Evolutionary conservation across 2,888 invertebrate genomes (phyloP).

Genomic region (Phyllotreta striolata): DNA sequence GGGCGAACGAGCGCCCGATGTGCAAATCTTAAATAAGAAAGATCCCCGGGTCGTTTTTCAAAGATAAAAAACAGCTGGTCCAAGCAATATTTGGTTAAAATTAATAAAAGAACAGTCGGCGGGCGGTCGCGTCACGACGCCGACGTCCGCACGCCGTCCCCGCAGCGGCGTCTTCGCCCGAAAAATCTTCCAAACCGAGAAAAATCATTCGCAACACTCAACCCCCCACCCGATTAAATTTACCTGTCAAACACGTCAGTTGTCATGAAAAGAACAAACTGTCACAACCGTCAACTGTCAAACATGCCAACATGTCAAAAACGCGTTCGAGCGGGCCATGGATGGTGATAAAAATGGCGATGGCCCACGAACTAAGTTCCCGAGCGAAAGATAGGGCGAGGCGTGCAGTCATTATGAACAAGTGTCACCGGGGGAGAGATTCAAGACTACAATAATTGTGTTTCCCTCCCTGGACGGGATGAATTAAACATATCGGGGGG

Average conservation of each 20-base stretch:
- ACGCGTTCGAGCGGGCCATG: conserved; percentile 6
- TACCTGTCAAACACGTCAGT: too few relatives aligned
- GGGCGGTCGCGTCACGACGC: conserved; percentile 27
- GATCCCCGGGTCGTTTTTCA: conserved; percentile 39
- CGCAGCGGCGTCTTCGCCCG: conserved; percentile 23
- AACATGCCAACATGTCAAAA: too few relatives aligned
- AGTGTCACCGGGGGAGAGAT: conserved; percentile 68
- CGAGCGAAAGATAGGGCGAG: conserved; percentile 28
- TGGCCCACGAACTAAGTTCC: conserved; percentile 33
- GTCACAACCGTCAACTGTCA: too few relatives aligned
- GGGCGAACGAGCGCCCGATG: conserved; percentile 30
- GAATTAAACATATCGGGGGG: conserved; percentile 56
- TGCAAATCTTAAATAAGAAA: conserved; percentile 46
- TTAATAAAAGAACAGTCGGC: conserved; percentile 51
- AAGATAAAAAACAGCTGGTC: conserved; percentile 55
- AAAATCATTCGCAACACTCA: background rate
- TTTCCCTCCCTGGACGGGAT: conserved; percentile 53
- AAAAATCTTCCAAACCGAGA: background rate
- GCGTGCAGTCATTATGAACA: conserved; percentile 67
- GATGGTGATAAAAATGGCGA: background rate
- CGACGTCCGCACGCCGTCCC: too few relatives aligned
- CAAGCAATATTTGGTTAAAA: conserved; percentile 55
- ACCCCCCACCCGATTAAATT: too few relatives aligned
- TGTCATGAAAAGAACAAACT: too few relatives aligned
- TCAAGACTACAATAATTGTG: conserved; percentile 63